Percentiles rank a stretch among this genome's conserved stretches.
Conservation (phyloP, 2,888 invertebrate species). For the Hylaea fasciaria region DNA sequence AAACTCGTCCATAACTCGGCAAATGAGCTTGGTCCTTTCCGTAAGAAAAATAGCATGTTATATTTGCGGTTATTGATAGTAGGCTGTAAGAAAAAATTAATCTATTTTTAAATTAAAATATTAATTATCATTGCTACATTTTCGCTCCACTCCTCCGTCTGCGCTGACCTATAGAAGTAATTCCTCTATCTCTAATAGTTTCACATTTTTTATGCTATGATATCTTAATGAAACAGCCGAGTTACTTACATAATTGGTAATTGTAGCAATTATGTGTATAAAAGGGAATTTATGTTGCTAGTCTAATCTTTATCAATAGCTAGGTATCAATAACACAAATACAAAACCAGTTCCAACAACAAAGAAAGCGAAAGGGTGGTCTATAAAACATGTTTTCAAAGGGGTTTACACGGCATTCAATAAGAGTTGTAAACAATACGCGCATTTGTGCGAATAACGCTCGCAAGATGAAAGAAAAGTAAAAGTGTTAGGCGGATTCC, state of each 20-base stretch:
- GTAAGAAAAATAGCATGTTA: too few relatives aligned
- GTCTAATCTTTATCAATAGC: conserved; percentile 9
- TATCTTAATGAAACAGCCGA: neutral
- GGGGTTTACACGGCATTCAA: conserved; percentile 59
- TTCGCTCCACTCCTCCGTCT: too few relatives aligned
- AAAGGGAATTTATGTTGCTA: too few relatives aligned
- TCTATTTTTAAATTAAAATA: too few relatives aligned
- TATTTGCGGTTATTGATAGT: too few relatives aligned
- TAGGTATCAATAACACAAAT: conserved; percentile 15
- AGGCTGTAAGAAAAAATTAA: too few relatives aligned
- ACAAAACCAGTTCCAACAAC: conserved; percentile 21
- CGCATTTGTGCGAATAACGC: conserved; percentile 61
- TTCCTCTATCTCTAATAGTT: neutral
- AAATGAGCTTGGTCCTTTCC: too few relatives aligned
- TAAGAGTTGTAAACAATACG: conserved; percentile 61
- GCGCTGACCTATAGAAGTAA: too few relatives aligned
- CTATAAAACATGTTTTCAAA: conserved; percentile 49
- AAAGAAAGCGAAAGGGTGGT: conserved; percentile 44
- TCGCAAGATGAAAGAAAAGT: conserved; percentile 68
- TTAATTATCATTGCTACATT: too few relatives aligned
- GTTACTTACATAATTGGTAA: neutral
- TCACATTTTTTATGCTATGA: neutral
- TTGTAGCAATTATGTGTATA: too few relatives aligned
- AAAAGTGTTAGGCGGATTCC: conserved; percentile 72
- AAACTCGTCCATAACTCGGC: too few relatives aligned